Percentiles rank a stretch among this genome's conserved stretches.
Evolutionary conservation across 1,140 invertebrate genomes (phyloP).

Genomic region (Bombus huntii): DNA sequence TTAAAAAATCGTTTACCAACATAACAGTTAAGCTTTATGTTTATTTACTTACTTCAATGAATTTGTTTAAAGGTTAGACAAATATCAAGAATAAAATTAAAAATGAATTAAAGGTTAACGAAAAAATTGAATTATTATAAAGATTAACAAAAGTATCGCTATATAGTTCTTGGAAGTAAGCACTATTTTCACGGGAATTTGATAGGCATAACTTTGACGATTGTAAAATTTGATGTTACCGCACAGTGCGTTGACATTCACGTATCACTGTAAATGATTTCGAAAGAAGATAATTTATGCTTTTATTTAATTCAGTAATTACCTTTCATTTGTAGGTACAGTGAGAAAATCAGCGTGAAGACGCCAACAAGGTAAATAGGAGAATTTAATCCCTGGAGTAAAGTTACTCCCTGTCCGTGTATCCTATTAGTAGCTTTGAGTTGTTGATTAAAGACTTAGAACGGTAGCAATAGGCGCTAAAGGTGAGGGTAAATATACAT

Average conservation of each 20-base stretch:
- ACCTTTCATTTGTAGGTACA: neutral
- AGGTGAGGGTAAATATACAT: slow-evolving; percentile 38
- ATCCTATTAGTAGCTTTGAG: slow-evolving; percentile 46
- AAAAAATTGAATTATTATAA: no score
- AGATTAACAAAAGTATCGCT: no score
- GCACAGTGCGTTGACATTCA: no score
- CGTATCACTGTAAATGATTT: neutral
- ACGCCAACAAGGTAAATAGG: neutral
- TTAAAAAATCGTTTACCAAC: no score
- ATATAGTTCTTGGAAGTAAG: neutral
- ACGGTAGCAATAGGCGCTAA: slow-evolving; percentile 32
- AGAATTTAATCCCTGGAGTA: neutral
- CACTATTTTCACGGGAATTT: neutral
- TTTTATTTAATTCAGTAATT: slow-evolving; percentile 12
- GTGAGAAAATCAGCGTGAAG: slow-evolving; percentile 4
- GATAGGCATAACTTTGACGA: no score
- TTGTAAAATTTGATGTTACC: no score
- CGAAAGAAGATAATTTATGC: neutral
- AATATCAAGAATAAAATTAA: no score
- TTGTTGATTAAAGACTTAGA: slow-evolving; percentile 56
- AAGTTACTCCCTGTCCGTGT: slow-evolving; percentile 8
- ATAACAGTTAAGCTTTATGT: no score
- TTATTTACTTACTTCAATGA: no score
- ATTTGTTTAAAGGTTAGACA: no score
- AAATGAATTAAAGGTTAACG: no score